Evolutionary conservation across 1,140 invertebrate genomes (phyloP), one percentile per base, ranked within the genome.

Genomic region (Venustaconcha ellipsiformis): DNA sequence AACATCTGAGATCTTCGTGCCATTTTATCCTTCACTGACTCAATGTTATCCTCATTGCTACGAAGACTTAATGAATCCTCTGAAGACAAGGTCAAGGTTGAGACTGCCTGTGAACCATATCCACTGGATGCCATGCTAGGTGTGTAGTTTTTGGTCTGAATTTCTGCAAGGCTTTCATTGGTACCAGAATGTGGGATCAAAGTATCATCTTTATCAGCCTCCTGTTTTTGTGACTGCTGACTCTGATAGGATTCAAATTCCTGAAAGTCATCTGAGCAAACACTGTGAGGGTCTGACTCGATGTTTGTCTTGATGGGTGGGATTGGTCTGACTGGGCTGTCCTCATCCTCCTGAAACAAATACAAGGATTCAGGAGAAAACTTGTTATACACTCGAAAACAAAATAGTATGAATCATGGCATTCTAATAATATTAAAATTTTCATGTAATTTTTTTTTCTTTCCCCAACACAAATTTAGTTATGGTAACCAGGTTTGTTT

Each of bases 61-160:
- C 94, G 93, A 82, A 97, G 92, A 20, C 96, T 97, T 26, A 95
- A 91, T 12, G 95, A 96, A 91, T 97, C 96, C 88, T 97, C 96
- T 87, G 95, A 97, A 62, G 95, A 95, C 72, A 97, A 91, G 88
- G 97, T 97, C 58, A 95, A 95, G 65, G 95, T 96, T 11, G 96
- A 97, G 30, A 97, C 96, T 56, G 96, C 95, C 91, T 96, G 94
- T 5, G 95, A 96, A n/a, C 95, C 89, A 80, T 91, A 91, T 18
- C 90, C 90, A 80, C 90, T 91, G 60, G 89, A 90, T 2, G 88
- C 84, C 82, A 90, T 87, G 79, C 88, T 89, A 1, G 88, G 84
- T 3, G 89, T 86, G 71, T 85, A 87, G 66, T 84, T 85, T 77
- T 89, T 88, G 14, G 71, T 73, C 55, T 86, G 86, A 18, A 82